These are phyloP conservation scores for Drepanosiphum platanoidis DNA, from an alignment of 2,888 invertebrate genomes.

Conservation along the genomic window DNA sequence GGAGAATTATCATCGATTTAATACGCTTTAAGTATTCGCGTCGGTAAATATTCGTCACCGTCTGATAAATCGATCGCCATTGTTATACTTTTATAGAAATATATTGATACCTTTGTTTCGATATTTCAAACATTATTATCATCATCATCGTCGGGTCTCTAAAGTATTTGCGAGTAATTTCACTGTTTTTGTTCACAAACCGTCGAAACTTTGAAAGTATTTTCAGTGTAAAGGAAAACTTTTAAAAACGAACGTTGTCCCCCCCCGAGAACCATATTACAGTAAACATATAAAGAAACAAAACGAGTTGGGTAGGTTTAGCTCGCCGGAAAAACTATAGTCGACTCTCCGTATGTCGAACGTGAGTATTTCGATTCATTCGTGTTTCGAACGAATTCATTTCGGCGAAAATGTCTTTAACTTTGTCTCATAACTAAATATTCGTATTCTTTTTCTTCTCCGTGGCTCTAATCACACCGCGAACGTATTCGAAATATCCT, in stretches of 20 bases:
- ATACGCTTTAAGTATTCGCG: too few species aligned
- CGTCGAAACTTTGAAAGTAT: slow-evolving; percentile 2
- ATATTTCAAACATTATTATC: neutral
- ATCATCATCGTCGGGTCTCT: neutral
- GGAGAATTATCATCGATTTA: too few species aligned
- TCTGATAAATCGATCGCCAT: too few species aligned
- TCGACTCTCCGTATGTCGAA: neutral
- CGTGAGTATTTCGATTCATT: neutral
- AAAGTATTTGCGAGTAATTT: neutral
- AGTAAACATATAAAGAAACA: neutral
- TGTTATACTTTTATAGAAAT: too few species aligned
- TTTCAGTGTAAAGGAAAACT: neutral
- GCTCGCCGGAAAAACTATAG: neutral
- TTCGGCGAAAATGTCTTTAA: too few species aligned
- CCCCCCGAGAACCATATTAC: neutral
- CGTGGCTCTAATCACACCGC: too few species aligned
- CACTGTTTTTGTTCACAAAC: neutral
- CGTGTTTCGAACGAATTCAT: too few species aligned
- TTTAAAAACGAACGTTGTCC: neutral
- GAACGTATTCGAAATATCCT: too few species aligned
- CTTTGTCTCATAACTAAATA: too few species aligned
- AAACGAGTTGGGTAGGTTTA: neutral
- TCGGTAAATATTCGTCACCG: too few species aligned
- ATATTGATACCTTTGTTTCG: neutral
- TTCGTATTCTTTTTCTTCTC: too few species aligned